These are phyloP conservation scores for Oscheius sp. DNA, from an alignment of 2,888 invertebrate species.

Conservation along the genomic window DNA sequence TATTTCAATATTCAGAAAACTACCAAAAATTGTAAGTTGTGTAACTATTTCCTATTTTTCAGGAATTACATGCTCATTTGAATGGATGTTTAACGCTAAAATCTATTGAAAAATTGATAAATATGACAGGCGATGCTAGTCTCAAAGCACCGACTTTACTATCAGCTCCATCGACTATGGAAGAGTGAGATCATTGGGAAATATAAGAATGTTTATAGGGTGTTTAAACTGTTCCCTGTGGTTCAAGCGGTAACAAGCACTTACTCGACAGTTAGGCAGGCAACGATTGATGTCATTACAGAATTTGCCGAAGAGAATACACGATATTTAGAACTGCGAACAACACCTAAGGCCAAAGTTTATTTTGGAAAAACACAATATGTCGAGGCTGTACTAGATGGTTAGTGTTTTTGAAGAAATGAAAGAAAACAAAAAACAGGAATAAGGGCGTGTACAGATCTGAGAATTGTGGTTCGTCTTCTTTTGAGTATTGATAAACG, in stretches of 20 bases:
- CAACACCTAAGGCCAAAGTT: slow-evolving; percentile 38
- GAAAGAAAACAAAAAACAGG: not conserved
- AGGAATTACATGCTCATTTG: slow-evolving; percentile 49
- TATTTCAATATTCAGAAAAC: too few species aligned
- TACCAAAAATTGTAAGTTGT: not conserved
- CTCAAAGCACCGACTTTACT: not conserved
- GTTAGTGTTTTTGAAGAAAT: not conserved
- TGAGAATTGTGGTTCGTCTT: slow-evolving; percentile 32
- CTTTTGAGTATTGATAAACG: slow-evolving; percentile 40
- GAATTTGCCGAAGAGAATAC: slow-evolving; percentile 39
- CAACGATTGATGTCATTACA: slow-evolving; percentile 31
- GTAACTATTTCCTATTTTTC: not conserved
- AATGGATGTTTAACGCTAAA: slow-evolving; percentile 43
- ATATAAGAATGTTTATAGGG: slow-evolving; percentile 21
- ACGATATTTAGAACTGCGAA: slow-evolving; percentile 44
- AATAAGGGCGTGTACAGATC: not conserved
- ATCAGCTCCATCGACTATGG: slow-evolving; percentile 19
- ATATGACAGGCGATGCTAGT: not conserved
- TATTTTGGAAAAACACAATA: slow-evolving; percentile 17
- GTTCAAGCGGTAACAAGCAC: slow-evolving; percentile 35
- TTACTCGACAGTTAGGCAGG: slow-evolving; percentile 33
- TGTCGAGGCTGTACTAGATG: slow-evolving; percentile 12
- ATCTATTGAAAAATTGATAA: slow-evolving; percentile 30
- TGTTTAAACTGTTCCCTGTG: slow-evolving; percentile 39
- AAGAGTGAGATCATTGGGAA: slow-evolving; percentile 11